Evolutionary conservation across 2,888 invertebrate genomes (phyloP).

Genomic region (Spicauda simplicius): DNA sequence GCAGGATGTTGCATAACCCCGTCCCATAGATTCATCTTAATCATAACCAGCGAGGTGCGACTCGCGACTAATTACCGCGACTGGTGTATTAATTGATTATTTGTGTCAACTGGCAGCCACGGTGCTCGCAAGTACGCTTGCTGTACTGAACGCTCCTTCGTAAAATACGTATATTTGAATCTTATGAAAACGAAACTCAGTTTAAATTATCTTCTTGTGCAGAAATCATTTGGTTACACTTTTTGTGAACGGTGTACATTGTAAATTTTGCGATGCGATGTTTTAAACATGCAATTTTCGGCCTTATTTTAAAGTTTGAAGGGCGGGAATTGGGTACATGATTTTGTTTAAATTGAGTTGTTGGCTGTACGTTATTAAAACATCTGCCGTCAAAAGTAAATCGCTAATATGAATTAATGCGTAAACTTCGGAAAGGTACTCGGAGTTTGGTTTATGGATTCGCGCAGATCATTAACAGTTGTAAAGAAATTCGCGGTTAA

Average conservation of each 20-base stretch:
- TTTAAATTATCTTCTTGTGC: conserved; percentile 2
- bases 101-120: conserved; percentile 51
- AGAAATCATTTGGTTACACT: conserved; percentile 16
- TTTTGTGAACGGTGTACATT: conserved; percentile 27
- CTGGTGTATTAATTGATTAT: conserved; percentile 67
- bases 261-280: conserved; percentile 28
- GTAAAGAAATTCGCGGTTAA: neutral
- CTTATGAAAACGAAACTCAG: neutral
- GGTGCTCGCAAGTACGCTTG: conserved; percentile 35
- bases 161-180: conserved; percentile 4
- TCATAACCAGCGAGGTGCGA: conserved; percentile 62
- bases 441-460: conserved; percentile 5
- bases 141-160: conserved; percentile 14
- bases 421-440: conserved; percentile 36
- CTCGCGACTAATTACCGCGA: conserved; percentile 67
- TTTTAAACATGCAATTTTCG: conserved; percentile 4
- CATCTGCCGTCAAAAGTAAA: conserved; percentile 36
- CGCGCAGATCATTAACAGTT: neutral
- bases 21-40: conserved; percentile 62
- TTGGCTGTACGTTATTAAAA: conserved; percentile 34
- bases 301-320: neutral
- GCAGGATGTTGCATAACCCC: conserved; percentile 40
- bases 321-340: neutral
- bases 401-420: conserved; percentile 42
- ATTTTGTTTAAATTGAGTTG: conserved; percentile 19